A percentile compares a stretch with the other conserved stretches of the same genome.
Evolutionary conservation across 2,888 invertebrate species (phyloP).

Genomic region (Diaprepes abbreviatus): DNA sequence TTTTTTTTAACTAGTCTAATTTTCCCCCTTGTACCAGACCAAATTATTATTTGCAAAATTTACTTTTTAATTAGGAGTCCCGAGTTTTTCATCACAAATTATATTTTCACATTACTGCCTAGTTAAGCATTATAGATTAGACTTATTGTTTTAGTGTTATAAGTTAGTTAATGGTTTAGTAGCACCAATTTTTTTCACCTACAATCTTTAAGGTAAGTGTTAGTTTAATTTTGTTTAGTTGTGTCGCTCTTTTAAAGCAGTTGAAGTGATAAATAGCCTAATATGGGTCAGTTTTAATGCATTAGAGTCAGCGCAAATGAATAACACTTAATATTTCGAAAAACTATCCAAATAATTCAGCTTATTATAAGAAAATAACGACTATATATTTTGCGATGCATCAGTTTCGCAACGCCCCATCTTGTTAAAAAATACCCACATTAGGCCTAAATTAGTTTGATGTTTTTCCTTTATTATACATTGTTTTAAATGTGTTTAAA

Average conservation of each 20-base stretch:
- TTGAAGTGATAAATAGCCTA: conserved; percentile 35
- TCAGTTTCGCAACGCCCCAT: too few species aligned
- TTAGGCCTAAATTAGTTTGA: conserved; percentile 13
- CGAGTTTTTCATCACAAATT: not conserved
- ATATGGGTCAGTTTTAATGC: too few species aligned
- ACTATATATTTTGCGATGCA: too few species aligned
- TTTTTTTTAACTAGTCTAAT: conserved; percentile 29
- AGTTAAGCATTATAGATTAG: conserved; percentile 7
- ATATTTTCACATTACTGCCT: conserved; percentile 9
- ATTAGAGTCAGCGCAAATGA: too few species aligned
- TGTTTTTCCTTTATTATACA: conserved; percentile 11
- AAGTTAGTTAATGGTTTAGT: conserved; percentile 23
- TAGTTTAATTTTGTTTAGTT: conserved; percentile 32
- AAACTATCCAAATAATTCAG: too few species aligned
- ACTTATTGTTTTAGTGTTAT: conserved; percentile 9
- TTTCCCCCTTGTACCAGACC: conserved; percentile 15
- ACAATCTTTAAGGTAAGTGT: conserved; percentile 24
- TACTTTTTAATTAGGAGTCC: not conserved
- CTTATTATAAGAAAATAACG: too few species aligned
- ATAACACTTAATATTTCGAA: too few species aligned
- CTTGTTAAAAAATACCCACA: conserved; percentile 3
- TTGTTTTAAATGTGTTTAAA: conserved; percentile 15
- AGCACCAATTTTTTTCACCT: conserved; percentile 15
- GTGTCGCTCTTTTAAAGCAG: conserved; percentile 38
- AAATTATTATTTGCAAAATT: conserved; percentile 13